Conservation (phyloP, 1,140 invertebrate species). For the Cecropterus lyciades region DNA sequence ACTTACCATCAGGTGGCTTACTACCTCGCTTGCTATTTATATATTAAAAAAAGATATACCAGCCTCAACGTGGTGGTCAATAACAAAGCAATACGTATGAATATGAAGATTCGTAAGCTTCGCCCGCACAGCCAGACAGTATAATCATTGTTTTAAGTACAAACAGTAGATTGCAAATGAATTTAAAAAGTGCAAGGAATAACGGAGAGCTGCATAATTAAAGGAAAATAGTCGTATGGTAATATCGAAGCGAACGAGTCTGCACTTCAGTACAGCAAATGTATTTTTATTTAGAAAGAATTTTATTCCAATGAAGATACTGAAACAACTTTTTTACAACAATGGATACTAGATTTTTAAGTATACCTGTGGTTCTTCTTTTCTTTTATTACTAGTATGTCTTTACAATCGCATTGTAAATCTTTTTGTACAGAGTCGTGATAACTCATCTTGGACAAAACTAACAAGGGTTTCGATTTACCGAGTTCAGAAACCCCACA, state of each 20-base stretch:
- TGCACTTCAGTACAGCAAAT: conserved; percentile 1
- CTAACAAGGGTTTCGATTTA: conserved; percentile 11
- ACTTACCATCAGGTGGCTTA: no score
- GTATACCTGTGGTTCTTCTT: no score
- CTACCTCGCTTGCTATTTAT: neutral
- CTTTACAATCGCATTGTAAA: neutral
- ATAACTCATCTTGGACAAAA: conserved; percentile 12
- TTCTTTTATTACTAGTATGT: no score
- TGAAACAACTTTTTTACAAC: no score
- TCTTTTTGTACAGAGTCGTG: neutral
- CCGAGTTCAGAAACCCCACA: conserved; percentile 5
- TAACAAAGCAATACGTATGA: no score
- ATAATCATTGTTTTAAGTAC: neutral
- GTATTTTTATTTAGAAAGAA: neutral
- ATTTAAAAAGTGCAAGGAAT: neutral
- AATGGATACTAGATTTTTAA: no score
- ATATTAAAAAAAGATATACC: no score
- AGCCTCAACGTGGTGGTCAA: no score
- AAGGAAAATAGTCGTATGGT: conserved; percentile 9
- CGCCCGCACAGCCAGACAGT: neutral
- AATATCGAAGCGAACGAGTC: conserved; percentile 3
- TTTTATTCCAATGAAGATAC: no score
- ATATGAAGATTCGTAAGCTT: no score
- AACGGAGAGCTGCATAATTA: conserved; percentile 5
- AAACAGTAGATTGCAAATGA: neutral